Percentiles rank a stretch among this genome's conserved stretches.
phyloP scores from a whole-genome alignment of 2,797 vertebrate species.

The Rallus crepitans region DNA sequence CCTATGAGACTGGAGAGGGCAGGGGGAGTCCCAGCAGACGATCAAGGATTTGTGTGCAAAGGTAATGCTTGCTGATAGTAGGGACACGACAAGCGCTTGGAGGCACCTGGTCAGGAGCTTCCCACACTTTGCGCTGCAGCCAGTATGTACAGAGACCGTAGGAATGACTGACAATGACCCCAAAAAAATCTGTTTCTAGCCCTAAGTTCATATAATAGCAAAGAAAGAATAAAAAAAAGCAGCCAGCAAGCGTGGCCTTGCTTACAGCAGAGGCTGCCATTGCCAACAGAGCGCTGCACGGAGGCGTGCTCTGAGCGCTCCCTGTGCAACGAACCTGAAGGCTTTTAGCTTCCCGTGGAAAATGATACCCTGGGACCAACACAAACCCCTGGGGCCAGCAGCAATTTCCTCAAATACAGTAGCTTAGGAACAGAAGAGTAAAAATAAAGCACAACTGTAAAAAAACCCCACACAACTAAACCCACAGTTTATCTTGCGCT shows the following conservation, averaged over 20 bases:
- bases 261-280: not conserved
- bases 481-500: not conserved
- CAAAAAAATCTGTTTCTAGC: not conserved
- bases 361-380: not conserved
- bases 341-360: not conserved
- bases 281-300: not conserved
- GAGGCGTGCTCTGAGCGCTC: not conserved
- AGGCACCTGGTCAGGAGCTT: not conserved
- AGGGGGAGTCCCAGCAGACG: not conserved
- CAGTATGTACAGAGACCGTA: not conserved
- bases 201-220: not conserved
- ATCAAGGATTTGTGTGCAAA: not conserved
- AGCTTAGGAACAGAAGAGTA: not conserved
- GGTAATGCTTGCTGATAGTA: not conserved
- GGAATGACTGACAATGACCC: not conserved
- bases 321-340: not conserved
- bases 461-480: not conserved
- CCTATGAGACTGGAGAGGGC: not conserved
- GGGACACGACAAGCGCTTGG: not conserved
- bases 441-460: not conserved
- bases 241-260: fast-evolving
- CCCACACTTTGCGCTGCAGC: not conserved
- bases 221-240: not conserved
- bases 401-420: not conserved
- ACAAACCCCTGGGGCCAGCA: not conserved